Evolutionary conservation across 2,888 invertebrate genomes (phyloP).

Genomic region (Linyphia triangularis): DNA sequence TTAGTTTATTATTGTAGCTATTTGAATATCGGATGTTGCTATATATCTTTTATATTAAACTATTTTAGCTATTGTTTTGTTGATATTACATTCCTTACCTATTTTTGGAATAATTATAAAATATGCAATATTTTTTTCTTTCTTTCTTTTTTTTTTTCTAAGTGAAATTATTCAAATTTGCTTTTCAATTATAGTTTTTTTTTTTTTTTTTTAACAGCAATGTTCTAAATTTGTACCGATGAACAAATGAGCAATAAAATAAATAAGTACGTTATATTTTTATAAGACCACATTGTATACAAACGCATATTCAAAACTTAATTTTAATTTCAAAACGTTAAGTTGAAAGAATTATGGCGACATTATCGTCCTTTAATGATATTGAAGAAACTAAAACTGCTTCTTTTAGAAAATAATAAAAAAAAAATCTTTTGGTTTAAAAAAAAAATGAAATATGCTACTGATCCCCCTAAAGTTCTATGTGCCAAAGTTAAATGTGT

Average conservation of each 20-base stretch:
- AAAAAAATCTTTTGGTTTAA: no score
- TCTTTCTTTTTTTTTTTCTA: background rate
- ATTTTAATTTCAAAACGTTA: no score
- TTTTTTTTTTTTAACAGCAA: background rate
- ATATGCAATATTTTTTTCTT: slow-evolving; percentile 10
- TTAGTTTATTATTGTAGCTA: slow-evolving; percentile 51
- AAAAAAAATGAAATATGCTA: no score
- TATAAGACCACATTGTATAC: slow-evolving; percentile 28
- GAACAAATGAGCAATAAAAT: slow-evolving; percentile 30
- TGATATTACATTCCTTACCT: slow-evolving; percentile 55
- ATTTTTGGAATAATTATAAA: slow-evolving; percentile 6
- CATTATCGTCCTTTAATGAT: no score
- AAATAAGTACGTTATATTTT: slow-evolving; percentile 41
- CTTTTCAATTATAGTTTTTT: background rate
- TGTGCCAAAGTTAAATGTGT: no score
- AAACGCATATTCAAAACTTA: background rate
- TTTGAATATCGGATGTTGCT: slow-evolving; percentile 52
- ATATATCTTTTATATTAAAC: slow-evolving; percentile 49
- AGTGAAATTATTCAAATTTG: background rate
- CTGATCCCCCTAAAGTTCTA: no score
- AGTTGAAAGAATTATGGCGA: no score
- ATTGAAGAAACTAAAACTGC: no score
- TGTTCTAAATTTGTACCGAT: background rate
- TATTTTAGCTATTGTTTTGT: slow-evolving; percentile 63
- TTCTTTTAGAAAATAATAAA: no score